Base-by-base conservation (phyloP, 2,113 vertebrate species). In the Pterocles orientalis region DNA sequence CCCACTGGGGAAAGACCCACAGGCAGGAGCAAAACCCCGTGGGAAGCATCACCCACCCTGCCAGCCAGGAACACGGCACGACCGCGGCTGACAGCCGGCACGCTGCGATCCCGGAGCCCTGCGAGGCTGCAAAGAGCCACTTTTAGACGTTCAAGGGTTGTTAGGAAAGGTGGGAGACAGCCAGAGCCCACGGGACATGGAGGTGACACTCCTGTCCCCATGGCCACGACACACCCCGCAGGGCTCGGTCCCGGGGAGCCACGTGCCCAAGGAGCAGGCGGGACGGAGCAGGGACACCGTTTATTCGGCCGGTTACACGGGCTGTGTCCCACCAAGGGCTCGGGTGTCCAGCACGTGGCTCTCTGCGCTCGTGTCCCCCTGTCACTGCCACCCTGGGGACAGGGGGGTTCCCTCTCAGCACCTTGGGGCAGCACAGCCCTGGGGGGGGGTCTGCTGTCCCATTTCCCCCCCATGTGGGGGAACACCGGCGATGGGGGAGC, bases 221-320 rank as follows among this genome's bases (percentile, higher is more conserved):
- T 1, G 10, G 72, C 48, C 76, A 4, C 1, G 8, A 24, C 58
- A 43, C n/a, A 25, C 4, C 61, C 29, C 0, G 0, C 1, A 13
- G n/a, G 72, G 26, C 33, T 65, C 14, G 0, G 20, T 45, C 45
- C 61, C 1, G 1, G 18, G 53, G 48, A 48, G 70, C 24, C 73
- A 3, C 43, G 33, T 54, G 20, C 47, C 57, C 53, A 47, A 8
- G 36, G 53, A 83, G 56, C 65, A 73, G 62, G 16, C 2, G 0
- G 80, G 48, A 54, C 21, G 71, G 72, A 47, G 19, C 6, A 2
- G 36, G 68, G 62, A 54, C 43, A 45, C 26, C 43, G 1, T 94
- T 92, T 95, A 94, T 92, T 95, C 1, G 6, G 12, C 23, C 2
- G 6, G 1, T 21, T 3, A 1, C 56, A 18, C 3, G 3, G 7